Evolutionary conservation across 2,888 invertebrate species (phyloP).

Genomic region (Diaprepes abbreviatus): DNA sequence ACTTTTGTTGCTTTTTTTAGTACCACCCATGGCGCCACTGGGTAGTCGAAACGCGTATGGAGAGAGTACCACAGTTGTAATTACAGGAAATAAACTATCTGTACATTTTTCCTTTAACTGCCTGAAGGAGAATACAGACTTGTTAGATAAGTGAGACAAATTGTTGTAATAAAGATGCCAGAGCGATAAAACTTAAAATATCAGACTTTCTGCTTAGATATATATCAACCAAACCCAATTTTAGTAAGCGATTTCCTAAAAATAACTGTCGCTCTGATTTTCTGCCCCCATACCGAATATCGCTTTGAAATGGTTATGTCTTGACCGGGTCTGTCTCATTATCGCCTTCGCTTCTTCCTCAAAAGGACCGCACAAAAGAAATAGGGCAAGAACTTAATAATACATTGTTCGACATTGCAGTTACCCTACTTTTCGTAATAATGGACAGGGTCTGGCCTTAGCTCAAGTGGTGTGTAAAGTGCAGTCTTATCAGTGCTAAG

Average conservation of each 20-base stretch:
- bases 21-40: no score
- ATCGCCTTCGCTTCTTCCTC: constrained; percentile 2
- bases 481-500: neutral
- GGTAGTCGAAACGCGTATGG: no score
- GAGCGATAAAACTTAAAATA: no score
- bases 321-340: constrained; percentile 15
- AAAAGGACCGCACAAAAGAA: constrained; percentile 35
- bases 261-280: neutral
- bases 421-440: constrained; percentile 28
- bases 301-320: neutral
- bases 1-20: no score
- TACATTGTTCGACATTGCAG: constrained; percentile 16
- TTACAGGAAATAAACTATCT: no score
- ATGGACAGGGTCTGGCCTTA: constrained; percentile 14
- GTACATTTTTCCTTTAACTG: no score
- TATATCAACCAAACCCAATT: no score
- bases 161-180: no score
- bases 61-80: no score
- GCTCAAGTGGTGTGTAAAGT: neutral
- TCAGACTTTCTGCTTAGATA: no score
- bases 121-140: no score
- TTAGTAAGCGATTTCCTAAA: neutral
- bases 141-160: no score
- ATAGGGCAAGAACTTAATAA: constrained; percentile 43
- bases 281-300: neutral